Percentiles rank a stretch among this genome's conserved stretches.
Conservation (phyloP, 2,113 vertebrate genomes). For the Poeciliopsis retropinna region DNA sequence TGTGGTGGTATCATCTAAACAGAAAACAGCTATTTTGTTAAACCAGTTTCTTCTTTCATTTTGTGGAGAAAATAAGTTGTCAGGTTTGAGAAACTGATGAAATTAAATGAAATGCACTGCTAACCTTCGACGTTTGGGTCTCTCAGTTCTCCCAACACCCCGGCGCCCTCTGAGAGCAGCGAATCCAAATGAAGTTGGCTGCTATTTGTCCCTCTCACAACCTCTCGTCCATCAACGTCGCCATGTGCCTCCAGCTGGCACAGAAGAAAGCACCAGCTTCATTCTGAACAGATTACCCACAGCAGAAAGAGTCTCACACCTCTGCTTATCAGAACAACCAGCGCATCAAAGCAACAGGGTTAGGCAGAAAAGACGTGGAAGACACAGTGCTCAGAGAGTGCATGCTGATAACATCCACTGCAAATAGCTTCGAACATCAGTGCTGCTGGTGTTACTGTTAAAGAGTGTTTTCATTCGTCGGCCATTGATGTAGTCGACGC, state of each 20-base stretch:
- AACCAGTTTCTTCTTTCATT: not conserved
- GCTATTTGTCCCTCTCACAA: conserved; percentile 44
- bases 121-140: conserved; percentile 13
- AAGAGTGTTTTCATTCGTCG: conserved; percentile 12
- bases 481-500: conserved; percentile 19
- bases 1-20: not conserved
- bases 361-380: conserved; percentile 31
- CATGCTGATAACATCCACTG: conserved; percentile 51
- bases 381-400: conserved; percentile 28
- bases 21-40: not conserved
- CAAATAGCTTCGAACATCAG: conserved; percentile 53
- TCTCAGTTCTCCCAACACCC: conserved; percentile 15
- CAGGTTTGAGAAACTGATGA: conserved; percentile 32
- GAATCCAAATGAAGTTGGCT: conserved; percentile 39
- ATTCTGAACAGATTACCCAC: conserved; percentile 53
- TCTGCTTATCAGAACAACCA: conserved; percentile 54
- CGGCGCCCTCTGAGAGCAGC: conserved; percentile 9
- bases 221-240: conserved; percentile 33
- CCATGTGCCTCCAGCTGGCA: conserved; percentile 25
- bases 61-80: not conserved
- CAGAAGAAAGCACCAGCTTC: conserved; percentile 27
- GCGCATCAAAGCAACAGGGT: conserved; percentile 39
- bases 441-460: conserved; percentile 32
- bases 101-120: conserved; percentile 43
- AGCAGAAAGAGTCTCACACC: conserved; percentile 58